Base-by-base conservation (phyloP, 2,797 vertebrate genomes). In the Coendou prehensilis region DNA sequence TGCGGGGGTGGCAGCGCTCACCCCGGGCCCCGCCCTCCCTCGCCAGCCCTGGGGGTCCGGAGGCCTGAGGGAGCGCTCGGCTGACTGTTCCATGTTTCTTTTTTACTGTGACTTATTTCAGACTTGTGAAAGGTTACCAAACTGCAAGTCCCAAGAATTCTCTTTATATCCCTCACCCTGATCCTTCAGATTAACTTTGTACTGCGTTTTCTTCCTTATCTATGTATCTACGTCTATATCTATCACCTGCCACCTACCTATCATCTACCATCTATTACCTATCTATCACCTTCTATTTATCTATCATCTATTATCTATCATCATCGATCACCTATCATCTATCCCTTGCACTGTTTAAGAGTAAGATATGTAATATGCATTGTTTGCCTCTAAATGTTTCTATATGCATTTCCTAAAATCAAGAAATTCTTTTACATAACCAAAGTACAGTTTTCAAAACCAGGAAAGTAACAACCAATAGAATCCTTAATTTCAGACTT, bases 1-100 rank as follows among this genome's bases (percentile, higher is more conserved):
- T 99, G 98, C 61, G n/a, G 67, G 87, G 56, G 33, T 88, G 63
- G 94, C 17, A 23, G 64, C 52, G 82, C 1, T 89, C 52, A 84
- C 30, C 69, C 33, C 41, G 59, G 59, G n/a, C 28, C 14, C 14
- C 2, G 4, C 54, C 18, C 52, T 30, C 59, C 41, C 83, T 45
- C 47, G 33, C 61, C 15, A 9, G 15, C 8, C 9, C 67, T 17
- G 17, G 9, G 8, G 9, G 8, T 9, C 30, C 41, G 37, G n/a
- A 18, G 54, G 54, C 28, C 47, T 0, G 1, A 3, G 33, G 14
- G 7, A 28, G 0, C 33, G 23, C 22, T 63, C 20, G 1, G 81
- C 81, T 86, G 26, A 17, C 56, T 45, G 85, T 67, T 56, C 78
- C 56, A 59, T 2, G 28, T 37, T 45, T 41, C 61, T 61, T 59